phyloP scores from a whole-genome alignment of 1,140 invertebrate genomes.

The Ceratosolen solmsi region DNA sequence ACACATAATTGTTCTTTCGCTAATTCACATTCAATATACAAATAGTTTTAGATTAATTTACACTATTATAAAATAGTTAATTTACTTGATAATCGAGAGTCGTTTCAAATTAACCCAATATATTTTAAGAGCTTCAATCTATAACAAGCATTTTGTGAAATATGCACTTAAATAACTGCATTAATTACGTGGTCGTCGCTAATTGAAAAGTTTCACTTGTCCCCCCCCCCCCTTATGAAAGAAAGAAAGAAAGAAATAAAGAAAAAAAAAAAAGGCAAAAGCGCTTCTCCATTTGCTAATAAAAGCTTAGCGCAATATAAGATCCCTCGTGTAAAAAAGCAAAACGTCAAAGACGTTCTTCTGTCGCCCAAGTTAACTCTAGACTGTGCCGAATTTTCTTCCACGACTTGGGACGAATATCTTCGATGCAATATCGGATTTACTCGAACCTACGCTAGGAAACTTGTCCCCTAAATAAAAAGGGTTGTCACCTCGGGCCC shows the following conservation, averaged over 20 bases:
- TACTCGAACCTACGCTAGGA: slow-evolving; percentile 63
- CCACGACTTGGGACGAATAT: slow-evolving; percentile 37
- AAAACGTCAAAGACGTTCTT: slow-evolving; percentile 2
- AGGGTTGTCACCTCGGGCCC: slow-evolving; percentile 67
- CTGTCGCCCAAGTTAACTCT: slow-evolving; percentile 14
- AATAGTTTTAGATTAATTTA: background rate
- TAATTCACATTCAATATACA: background rate
- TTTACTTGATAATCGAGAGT: background rate
- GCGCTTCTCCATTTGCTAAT: background rate
- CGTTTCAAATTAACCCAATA: background rate
- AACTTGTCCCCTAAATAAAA: slow-evolving; percentile 73
- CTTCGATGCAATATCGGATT: slow-evolving; percentile 69
- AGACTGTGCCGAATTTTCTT: slow-evolving; percentile 37
- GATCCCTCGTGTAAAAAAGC: background rate
- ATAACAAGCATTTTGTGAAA: slow-evolving; percentile 6
- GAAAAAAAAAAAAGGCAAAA: background rate
- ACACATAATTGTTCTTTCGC: no score
- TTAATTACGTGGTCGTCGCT: slow-evolving; percentile 16
- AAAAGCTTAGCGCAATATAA: slow-evolving; percentile 36
- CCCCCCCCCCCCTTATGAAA: no score
- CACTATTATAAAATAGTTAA: background rate
- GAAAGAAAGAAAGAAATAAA: no score
- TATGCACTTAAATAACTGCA: background rate
- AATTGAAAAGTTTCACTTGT: slow-evolving; percentile 48
- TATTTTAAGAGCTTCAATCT: background rate